Percentiles rank a stretch among this genome's conserved stretches.
Evolutionary conservation across 2,888 invertebrate species (phyloP).

Genomic region (Dilophus febrilis): DNA sequence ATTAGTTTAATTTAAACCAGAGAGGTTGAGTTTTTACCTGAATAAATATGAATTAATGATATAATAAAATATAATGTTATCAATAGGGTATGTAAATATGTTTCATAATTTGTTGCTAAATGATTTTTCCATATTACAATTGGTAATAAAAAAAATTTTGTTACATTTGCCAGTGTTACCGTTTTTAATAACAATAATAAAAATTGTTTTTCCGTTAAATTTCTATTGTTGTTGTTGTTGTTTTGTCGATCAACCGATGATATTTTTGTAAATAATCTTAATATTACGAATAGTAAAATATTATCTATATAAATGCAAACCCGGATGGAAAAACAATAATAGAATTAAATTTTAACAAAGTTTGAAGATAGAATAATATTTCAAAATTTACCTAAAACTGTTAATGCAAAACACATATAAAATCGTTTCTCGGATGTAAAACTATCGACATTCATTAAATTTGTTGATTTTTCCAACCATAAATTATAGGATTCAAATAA

Average conservation of each 20-base stretch:
- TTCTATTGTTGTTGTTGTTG: too few species aligned
- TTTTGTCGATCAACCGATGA: too few species aligned
- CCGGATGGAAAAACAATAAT: neutral
- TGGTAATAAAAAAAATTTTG: conserved; percentile 41
- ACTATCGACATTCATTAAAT: conserved; percentile 21
- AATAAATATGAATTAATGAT: conserved; percentile 44
- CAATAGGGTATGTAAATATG: conserved; percentile 35
- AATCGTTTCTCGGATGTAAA: conserved; percentile 42
- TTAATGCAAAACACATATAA: conserved; percentile 37
- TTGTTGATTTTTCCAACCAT: conserved; percentile 32
- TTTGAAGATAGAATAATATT: too few species aligned
- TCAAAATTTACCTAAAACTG: conserved; percentile 32
- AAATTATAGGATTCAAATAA: conserved; percentile 66
- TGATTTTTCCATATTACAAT: conserved; percentile 42
- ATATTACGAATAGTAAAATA: neutral
- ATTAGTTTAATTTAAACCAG: too few species aligned
- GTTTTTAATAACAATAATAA: conserved; percentile 33
- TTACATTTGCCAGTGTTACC: conserved; percentile 40
- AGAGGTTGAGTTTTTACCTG: conserved; percentile 36
- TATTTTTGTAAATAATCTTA: too few species aligned
- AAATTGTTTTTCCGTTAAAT: neutral
- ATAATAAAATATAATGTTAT: conserved; percentile 46
- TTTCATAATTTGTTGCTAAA: conserved; percentile 24
- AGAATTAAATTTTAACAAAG: neutral
- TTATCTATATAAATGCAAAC: neutral